Conservation (phyloP, 2,888 invertebrate species). For the Baronia brevicornis region DNA sequence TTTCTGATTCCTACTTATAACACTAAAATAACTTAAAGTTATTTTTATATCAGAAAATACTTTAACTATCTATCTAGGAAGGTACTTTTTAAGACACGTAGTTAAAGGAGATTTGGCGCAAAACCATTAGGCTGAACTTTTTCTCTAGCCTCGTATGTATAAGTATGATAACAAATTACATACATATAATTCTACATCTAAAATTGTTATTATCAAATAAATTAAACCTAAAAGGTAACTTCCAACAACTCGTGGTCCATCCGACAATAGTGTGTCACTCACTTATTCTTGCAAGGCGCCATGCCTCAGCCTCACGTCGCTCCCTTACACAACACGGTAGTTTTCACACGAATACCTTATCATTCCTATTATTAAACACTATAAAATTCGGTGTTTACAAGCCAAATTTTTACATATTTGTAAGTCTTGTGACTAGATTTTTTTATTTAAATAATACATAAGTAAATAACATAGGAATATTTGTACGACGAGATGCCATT, state of each 20-base stretch:
- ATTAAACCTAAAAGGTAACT: conserved; percentile 73
- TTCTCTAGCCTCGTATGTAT: conserved; percentile 52
- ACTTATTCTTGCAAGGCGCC: conserved; percentile 9
- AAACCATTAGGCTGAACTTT: conserved; percentile 64
- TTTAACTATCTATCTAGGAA: conserved; percentile 55
- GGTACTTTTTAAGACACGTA: conserved; percentile 71
- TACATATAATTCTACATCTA: conserved; percentile 61
- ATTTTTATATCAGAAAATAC: conserved; percentile 31
- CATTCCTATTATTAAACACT: conserved; percentile 45
- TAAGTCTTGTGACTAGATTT: conserved; percentile 76
- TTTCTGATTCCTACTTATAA: conserved; percentile 19
- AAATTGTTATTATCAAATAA: conserved; percentile 59
- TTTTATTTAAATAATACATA: conserved; percentile 69
- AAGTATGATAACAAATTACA: conserved; percentile 59
- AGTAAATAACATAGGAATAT: conserved; percentile 75
- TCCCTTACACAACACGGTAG: conserved; percentile 47
- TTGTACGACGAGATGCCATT: conserved; percentile 76
- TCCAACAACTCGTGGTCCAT: conserved; percentile 40
- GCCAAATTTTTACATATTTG: conserved; percentile 65
- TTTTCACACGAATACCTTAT: conserved; percentile 61
- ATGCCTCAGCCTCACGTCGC: conserved; percentile 25
- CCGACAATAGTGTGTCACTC: conserved; percentile 14
- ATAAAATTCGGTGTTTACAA: conserved; percentile 63
- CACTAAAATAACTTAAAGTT: conserved; percentile 21
- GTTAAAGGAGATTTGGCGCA: conserved; percentile 37